Evolutionary conservation across 2,888 invertebrate genomes (phyloP), one percentile per base, ranked within the genome.

Genomic region (Mamestra brassicae): DNA sequence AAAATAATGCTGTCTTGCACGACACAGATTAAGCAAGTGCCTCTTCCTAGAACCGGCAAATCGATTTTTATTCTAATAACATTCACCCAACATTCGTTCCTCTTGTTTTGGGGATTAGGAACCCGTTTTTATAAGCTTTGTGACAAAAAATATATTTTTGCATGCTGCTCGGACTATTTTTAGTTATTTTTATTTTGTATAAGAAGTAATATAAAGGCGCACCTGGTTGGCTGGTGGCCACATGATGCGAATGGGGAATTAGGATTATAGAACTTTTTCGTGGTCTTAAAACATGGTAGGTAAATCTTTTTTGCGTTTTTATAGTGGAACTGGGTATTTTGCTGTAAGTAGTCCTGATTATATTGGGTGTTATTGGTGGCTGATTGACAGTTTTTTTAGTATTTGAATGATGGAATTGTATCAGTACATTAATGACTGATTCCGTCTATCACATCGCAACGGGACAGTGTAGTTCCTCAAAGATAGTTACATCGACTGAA

Each of bases 1-100:
- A 89, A 91, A 94, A 94, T 94, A 94, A 94, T 93, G 91, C 92
- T 89, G 89, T 87, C 89, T 90, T 93, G 89, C 90, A 89, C 88
- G 93, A 90, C 92, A 92, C 91, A 94, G 95, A 95, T 95, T 95
- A 95, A 93, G 93, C 95, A 95, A 96, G 96, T 96, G 96, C 86
- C 91, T 91, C 88, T 96, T 96, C 95, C 91, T 84, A 93, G 96
- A 96, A 96, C 88, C 89, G 89, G 89, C 87, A 86, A 90, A 93
- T 92, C 89, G 90, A 93, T 93, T 93, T 92, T 88, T 90, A 89
- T 91, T 92, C 86, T 81, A 88, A 91, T 90, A 91, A 88, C 85
- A 76, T 67, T 54, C 82, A 88, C 87, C 81, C 84, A 86, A 85
- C 85, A 79, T 80, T 83, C 80, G 80, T 83, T 83, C 80, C 83